Conservation (phyloP, 2,113 vertebrate species). For the Dinomys branickii region DNA sequence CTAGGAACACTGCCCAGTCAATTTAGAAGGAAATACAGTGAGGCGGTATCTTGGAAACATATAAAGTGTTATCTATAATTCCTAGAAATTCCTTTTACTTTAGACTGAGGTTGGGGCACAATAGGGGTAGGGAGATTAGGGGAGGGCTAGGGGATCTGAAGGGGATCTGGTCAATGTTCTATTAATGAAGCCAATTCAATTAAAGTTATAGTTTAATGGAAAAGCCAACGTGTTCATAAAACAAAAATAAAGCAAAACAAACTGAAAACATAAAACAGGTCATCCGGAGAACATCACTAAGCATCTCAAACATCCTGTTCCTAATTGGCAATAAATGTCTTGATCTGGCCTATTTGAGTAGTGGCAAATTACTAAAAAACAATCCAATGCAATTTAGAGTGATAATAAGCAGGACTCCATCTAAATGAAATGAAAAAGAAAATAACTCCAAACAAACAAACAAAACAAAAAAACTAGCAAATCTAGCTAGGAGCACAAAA, state of each 20-base stretch:
- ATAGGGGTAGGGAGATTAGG: not conserved
- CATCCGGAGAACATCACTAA: slow-evolving; percentile 79
- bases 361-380: slow-evolving; percentile 65
- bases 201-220: slow-evolving; percentile 80
- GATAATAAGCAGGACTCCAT: slow-evolving; percentile 62
- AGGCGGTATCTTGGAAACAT: slow-evolving; percentile 9
- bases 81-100: not conserved
- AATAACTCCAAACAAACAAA: not conserved
- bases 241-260: slow-evolving; percentile 76
- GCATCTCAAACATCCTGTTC: slow-evolving; percentile 81
- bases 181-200: slow-evolving; percentile 76
- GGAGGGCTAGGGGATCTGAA: not conserved
- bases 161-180: slow-evolving; percentile 72
- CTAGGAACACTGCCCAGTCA: not conserved
- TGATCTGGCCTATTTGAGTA: slow-evolving; percentile 71
- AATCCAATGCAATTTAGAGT: slow-evolving; percentile 61
- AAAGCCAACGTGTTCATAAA: slow-evolving; percentile 82
- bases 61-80: not conserved
- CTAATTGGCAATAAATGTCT: slow-evolving; percentile 83
- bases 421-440: slow-evolving; percentile 47
- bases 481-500: slow-evolving; percentile 45
- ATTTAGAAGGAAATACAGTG: slow-evolving; percentile 27
- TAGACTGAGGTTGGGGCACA: not conserved
- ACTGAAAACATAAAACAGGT: slow-evolving; percentile 70
- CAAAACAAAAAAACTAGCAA: not conserved